Evolutionary conservation across 2,888 invertebrate genomes (phyloP).

Genomic region (Epistrophe grossulariae): DNA sequence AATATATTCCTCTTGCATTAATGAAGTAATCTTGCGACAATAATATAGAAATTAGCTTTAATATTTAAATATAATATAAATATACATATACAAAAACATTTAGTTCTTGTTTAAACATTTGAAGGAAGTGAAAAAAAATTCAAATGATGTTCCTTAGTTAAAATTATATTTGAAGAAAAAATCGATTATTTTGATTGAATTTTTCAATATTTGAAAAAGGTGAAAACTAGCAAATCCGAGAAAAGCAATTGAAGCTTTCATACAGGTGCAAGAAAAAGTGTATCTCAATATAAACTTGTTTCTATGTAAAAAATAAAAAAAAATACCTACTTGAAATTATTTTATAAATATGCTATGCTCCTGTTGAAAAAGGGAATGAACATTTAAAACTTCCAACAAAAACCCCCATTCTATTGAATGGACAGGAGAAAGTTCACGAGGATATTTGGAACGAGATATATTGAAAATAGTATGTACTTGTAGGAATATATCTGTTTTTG

Average conservation of each 20-base stretch:
- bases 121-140: conserved; percentile 38
- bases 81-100: neutral
- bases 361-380: conserved; percentile 1
- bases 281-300: neutral
- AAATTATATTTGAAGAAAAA: conserved; percentile 49
- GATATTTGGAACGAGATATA: conserved; percentile 55
- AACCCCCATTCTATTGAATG: conserved; percentile 48
- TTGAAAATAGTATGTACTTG: conserved; percentile 57
- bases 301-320: neutral
- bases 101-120: conserved; percentile 30
- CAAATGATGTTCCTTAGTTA: neutral
- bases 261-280: conserved; percentile 37
- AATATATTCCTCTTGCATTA: conserved; percentile 2
- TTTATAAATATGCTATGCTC: neutral
- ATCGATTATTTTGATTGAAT: conserved; percentile 68
- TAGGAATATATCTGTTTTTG: conserved; percentile 35
- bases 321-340: neutral
- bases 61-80: conserved; percentile 9
- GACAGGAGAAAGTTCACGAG: conserved; percentile 59
- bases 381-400: neutral
- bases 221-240: conserved; percentile 52
- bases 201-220: conserved; percentile 37
- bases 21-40: conserved; percentile 50
- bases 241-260: conserved; percentile 46
- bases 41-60: conserved; percentile 31